Conservation (phyloP, 2,113 vertebrate genomes). For the Cyprinus carpio region DNA sequence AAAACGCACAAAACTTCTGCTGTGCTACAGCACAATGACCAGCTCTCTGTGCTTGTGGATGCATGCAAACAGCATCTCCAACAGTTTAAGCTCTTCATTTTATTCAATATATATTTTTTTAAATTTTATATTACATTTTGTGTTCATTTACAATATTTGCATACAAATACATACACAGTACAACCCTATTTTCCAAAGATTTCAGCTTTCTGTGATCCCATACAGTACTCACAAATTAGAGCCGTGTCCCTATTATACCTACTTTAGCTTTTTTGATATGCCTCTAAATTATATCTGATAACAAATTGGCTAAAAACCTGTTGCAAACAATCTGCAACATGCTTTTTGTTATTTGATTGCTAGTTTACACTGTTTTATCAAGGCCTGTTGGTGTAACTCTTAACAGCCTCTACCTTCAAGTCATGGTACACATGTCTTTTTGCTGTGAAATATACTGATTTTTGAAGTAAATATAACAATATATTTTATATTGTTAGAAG, state of each 20-base stretch:
- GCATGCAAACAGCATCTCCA: slow-evolving; percentile 10
- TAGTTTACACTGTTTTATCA: background rate
- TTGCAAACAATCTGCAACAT: background rate
- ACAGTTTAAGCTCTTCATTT: background rate
- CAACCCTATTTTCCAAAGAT: background rate
- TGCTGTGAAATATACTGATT: background rate
- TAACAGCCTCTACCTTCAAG: background rate
- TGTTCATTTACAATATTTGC: background rate
- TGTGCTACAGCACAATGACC: slow-evolving; percentile 15
- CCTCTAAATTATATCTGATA: no score
- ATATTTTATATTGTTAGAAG: background rate
- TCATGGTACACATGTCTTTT: background rate
- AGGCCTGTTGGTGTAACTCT: background rate
- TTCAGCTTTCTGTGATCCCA: background rate
- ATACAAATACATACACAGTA: background rate
- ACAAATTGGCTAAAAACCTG: background rate
- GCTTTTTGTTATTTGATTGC: background rate
- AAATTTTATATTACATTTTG: background rate
- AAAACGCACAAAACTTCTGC: slow-evolving; percentile 32
- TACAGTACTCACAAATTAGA: background rate
- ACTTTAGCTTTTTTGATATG: background rate
- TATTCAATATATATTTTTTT: background rate
- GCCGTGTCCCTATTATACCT: no score
- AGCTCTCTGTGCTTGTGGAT: slow-evolving; percentile 12
- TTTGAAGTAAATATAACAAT: background rate